phyloP scores from a whole-genome alignment of 2,113 vertebrate species.

The Ptilorrhoa leucosticta region DNA sequence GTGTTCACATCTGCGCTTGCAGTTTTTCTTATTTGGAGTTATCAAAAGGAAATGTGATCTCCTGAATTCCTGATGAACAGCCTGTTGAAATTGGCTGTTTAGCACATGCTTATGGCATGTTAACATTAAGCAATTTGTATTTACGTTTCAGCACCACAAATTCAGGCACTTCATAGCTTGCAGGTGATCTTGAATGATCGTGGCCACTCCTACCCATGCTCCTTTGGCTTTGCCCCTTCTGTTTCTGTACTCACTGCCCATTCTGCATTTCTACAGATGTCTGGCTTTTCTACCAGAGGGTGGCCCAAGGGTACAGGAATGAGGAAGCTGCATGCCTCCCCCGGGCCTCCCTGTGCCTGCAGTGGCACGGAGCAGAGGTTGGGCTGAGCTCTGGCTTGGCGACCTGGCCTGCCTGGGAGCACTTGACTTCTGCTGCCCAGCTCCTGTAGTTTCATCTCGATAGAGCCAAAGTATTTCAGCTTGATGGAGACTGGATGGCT shows the following conservation, averaged over 20 bases:
- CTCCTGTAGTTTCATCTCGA: background rate
- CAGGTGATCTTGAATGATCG: background rate
- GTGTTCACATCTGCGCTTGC: background rate
- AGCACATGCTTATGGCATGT: background rate
- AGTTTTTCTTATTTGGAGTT: background rate
- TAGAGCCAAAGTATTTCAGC: background rate
- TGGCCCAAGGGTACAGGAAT: background rate
- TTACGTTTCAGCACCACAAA: background rate
- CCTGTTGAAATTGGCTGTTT: background rate
- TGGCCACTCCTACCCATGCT: fast-evolving
- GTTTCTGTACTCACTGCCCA: background rate
- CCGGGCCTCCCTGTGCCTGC: background rate
- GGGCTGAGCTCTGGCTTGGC: background rate
- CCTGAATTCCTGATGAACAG: background rate
- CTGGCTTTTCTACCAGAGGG: background rate
- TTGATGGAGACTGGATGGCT: background rate
- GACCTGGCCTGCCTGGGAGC: background rate
- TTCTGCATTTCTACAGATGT: background rate
- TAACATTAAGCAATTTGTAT: background rate
- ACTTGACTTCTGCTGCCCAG: background rate
- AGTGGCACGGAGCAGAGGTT: background rate
- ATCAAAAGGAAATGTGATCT: background rate
- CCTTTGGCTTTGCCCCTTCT: background rate
- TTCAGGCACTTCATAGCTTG: background rate
- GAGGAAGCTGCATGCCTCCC: background rate